Conservation (phyloP, 2,888 invertebrate species). For the Crocallis elinguaria region DNA sequence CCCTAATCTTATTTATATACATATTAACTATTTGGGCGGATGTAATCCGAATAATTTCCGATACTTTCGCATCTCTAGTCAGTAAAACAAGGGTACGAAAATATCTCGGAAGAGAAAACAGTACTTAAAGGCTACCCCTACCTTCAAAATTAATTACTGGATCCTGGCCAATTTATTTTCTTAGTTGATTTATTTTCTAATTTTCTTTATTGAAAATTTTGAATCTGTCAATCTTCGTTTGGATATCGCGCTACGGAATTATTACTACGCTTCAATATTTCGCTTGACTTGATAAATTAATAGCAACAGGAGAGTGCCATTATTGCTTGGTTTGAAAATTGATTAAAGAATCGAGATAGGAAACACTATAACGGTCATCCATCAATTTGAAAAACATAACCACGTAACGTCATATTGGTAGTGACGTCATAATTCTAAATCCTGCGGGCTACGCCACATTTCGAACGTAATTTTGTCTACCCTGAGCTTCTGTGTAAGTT, state of each 20-base stretch:
- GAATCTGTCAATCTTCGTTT: conserved; percentile 29
- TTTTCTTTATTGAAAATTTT: conserved; percentile 33
- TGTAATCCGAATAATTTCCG: too few species aligned
- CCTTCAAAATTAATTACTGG: conserved; percentile 33
- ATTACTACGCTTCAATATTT: conserved; percentile 18
- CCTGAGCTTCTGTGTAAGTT: conserved; percentile 3
- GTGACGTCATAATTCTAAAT: too few species aligned
- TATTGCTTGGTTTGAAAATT: conserved; percentile 2
- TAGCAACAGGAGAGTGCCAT: conserved; percentile 3
- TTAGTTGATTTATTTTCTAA: conserved; percentile 30
- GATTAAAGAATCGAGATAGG: not conserved
- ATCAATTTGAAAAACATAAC: not conserved
- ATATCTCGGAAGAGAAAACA: conserved; percentile 13
- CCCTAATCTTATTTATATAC: too few species aligned
- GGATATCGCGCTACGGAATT: conserved; percentile 16
- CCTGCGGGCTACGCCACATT: too few species aligned
- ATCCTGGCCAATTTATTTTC: conserved; percentile 34
- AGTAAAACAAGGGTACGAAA: conserved; percentile 6
- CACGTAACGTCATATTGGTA: too few species aligned
- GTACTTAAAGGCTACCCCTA: conserved; percentile 8
- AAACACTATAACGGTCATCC: not conserved
- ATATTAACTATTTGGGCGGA: too few species aligned
- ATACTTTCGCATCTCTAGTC: not conserved
- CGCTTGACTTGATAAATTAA: conserved; percentile 6
- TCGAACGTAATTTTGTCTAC: too few species aligned